A percentile compares a stretch with the other conserved stretches of the same genome.
Evolutionary conservation across 2,113 vertebrate species (phyloP).

Genomic region (Labrus mixtus): DNA sequence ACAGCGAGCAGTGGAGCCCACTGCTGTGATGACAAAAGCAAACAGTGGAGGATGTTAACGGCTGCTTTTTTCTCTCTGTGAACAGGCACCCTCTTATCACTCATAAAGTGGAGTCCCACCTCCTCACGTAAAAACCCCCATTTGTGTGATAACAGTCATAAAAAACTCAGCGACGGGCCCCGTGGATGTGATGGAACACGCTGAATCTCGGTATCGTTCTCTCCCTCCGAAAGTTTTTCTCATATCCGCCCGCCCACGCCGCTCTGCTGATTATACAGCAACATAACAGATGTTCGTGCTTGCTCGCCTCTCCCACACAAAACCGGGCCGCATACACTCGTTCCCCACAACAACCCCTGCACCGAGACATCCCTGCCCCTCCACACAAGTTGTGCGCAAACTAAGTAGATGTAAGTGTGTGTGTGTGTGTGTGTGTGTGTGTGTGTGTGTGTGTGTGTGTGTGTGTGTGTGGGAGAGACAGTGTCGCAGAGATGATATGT

Average conservation of each 20-base stretch:
- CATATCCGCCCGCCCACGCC: constrained; percentile 59
- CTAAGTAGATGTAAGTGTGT: neutral
- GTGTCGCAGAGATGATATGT: constrained; percentile 7
- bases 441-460: neutral
- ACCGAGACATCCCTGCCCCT: constrained; percentile 31
- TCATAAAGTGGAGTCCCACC: constrained; percentile 54
- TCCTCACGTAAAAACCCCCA: constrained; percentile 34
- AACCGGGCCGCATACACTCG: constrained; percentile 55
- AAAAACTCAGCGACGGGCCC: constrained; percentile 43
- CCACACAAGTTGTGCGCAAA: constrained; percentile 11
- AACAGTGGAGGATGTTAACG: constrained; percentile 20
- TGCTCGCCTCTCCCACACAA: constrained; percentile 68
- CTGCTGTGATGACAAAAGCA: constrained; percentile 43
- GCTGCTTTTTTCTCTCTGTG: constrained; percentile 32
- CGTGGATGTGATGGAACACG: constrained; percentile 38
- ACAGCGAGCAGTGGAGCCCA: neutral
- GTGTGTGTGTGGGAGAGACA: constrained; percentile 15
- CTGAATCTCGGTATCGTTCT: constrained; percentile 34
- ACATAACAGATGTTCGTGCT: constrained; percentile 73
- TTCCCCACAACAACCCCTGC: constrained; percentile 41
- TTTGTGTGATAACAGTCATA: constrained; percentile 57
- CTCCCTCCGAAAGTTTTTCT: constrained; percentile 36
- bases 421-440: neutral
- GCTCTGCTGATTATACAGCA: constrained; percentile 66
- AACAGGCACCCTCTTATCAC: constrained; percentile 29